phyloP scores from a whole-genome alignment of 1,140 invertebrate genomes.

The Temnothorax longispinosus region DNA sequence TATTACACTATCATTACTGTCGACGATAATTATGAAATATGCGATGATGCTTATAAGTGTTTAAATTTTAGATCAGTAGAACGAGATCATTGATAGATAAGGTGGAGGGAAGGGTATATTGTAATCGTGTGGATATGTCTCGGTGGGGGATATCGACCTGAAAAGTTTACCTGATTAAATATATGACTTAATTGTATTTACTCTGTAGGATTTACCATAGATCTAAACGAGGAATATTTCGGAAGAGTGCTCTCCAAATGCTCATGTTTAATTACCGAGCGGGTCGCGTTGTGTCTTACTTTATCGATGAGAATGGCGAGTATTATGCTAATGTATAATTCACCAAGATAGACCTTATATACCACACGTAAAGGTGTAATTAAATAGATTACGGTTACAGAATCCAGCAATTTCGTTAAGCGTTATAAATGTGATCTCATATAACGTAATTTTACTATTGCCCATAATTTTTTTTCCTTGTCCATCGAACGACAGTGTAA shows the following conservation, averaged over 20 bases:
- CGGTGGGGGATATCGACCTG: conserved; percentile 81
- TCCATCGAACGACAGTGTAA: conserved; percentile 50
- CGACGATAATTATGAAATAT: conserved; percentile 74
- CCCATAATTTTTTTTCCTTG: conserved; percentile 32
- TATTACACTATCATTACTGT: conserved; percentile 75
- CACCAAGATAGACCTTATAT: conserved; percentile 52
- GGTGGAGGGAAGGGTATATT: conserved; percentile 74
- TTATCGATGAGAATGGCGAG: conserved; percentile 69
- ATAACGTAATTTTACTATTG: conserved; percentile 61
- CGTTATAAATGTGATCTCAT: conserved; percentile 69
- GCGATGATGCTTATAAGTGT: conserved; percentile 76
- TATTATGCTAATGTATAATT: conserved; percentile 74
- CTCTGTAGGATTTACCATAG: conserved; percentile 85
- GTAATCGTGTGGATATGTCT: conserved; percentile 71
- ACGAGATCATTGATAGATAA: conserved; percentile 74
- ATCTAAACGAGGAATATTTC: conserved; percentile 82
- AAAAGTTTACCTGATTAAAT: conserved; percentile 86
- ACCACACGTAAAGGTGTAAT: conserved; percentile 65
- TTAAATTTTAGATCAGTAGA: conserved; percentile 77
- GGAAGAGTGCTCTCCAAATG: conserved; percentile 80
- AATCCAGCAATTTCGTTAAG: conserved; percentile 69
- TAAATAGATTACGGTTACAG: conserved; percentile 69
- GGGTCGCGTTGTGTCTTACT: conserved; percentile 80
- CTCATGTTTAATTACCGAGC: conserved; percentile 81
- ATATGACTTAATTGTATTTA: conserved; percentile 86